Base-by-base conservation (phyloP, 2,113 vertebrate species). In the Hystrix brachyura region DNA sequence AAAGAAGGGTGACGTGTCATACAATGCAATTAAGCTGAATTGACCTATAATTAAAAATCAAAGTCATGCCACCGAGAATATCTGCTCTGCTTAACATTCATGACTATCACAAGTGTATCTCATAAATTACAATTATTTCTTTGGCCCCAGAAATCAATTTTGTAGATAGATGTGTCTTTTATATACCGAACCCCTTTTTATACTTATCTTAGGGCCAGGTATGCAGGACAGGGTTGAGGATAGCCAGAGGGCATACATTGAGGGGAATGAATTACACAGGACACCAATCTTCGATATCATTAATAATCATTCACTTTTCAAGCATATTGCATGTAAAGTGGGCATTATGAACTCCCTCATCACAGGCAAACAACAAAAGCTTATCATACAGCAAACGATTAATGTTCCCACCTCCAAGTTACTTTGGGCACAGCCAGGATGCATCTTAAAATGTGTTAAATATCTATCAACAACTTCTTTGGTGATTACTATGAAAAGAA, bases 41-140 rank as follows among this genome's bases (percentile, higher is more conserved):
- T 97, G 91, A 94, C 79, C 69, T 95, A 71, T 94, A 97, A 96
- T 97, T 97, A 96, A 95, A 97, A 95, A 94, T 96, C 74, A 97
- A 97, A 97, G 74, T 87, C 93, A 90, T 92, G 34, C 76, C 53
- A 94, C 80, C 34, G 46, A 91, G 80, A 46, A 21, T 21, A 43
- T 78, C 48, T 78, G 38, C 53, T 78, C 79, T 95, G 72, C 55
- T 97, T 97, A 95, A 94, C 87, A 97, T 97, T 94, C 87, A 92
- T 92, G 92, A 93, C 89, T 67, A 86, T 96, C 91, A 87, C 83
- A 95, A 51, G 51, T 65, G 9, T 83, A 96, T 81, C 74, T 97
- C 95, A 94, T 97, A 97, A 97, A 97, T 96, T 76, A 78, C 46
- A 95, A 90, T 86, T 89, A 96, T 97, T 94, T 93, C 46, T 88